These are phyloP conservation scores for Tigriopus californicus DNA, from an alignment of 2,888 invertebrate species.

Conservation along the genomic window DNA sequence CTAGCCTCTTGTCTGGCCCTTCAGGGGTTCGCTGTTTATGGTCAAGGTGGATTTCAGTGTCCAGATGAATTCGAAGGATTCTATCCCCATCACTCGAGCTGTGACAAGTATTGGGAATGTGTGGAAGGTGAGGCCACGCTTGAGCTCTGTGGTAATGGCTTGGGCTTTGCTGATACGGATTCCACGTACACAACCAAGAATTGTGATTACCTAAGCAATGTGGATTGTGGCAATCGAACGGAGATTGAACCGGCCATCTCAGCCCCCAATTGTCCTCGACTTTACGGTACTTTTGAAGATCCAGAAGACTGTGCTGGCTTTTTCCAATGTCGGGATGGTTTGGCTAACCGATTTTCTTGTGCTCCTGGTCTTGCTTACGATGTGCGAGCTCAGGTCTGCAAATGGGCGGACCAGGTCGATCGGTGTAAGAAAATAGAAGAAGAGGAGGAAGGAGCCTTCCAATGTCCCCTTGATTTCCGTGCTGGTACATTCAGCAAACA, in stretches of 20 bases:
- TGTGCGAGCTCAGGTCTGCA: constrained; percentile 75
- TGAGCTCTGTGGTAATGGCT: constrained; percentile 81
- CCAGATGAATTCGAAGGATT: constrained; percentile 20
- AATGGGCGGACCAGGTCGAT: constrained; percentile 90
- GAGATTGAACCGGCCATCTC: constrained; percentile 72
- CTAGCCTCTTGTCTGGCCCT: constrained; percentile 33
- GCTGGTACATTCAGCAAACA: constrained; percentile 76
- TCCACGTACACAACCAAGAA: constrained; percentile 77
- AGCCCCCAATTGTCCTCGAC: constrained; percentile 59
- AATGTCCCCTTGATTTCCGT: constrained; percentile 64
- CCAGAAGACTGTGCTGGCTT: constrained; percentile 71
- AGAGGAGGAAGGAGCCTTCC: constrained; percentile 80
- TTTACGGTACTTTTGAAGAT: constrained; percentile 83
- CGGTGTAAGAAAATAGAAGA: constrained; percentile 45
- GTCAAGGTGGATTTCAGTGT: constrained; percentile 36
- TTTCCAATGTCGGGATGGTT: constrained; percentile 95
- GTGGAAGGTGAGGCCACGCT: constrained; percentile 69
- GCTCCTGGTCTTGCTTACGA: constrained; percentile 86
- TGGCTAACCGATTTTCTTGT: constrained; percentile 80
- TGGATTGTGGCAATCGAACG: constrained; percentile 70
- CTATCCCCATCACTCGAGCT: constrained; percentile 26
- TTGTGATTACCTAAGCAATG: constrained; percentile 86
- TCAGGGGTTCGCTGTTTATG: constrained; percentile 30
- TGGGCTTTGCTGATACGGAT: constrained; percentile 75
- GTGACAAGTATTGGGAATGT: constrained; percentile 91